Base-by-base conservation (phyloP, 2,113 vertebrate species). In the Spheniscus mendiculus region DNA sequence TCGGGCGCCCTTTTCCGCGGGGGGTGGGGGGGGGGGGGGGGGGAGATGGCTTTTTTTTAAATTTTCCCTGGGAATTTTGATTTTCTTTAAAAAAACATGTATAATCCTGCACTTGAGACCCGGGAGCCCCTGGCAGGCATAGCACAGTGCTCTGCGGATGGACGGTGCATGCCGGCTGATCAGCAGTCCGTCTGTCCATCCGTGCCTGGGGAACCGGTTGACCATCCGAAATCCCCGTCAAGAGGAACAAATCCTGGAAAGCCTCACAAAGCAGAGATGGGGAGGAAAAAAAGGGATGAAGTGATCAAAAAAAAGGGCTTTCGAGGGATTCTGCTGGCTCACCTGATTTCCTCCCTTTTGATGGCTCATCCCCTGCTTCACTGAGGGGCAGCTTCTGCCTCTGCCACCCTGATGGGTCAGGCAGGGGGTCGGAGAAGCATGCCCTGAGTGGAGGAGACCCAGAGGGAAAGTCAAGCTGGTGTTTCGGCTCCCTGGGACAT, bases 31-130 rank as follows among this genome's bases (percentile, higher is more conserved):
- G n/a, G n/a, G 95, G 72, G 52, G 59, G 47, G 40, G 58, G 47
- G 50, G 47, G 47, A 50, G 72, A 76, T 13, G 8, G 73, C 12
- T 67, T 88, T 70, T 83, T 70, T 40, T 56, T 70, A 30, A 22
- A 16, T 78, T 95, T 93, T 93, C 69, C 88, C 32, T 83, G 42
- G 91, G 83, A 96, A 90, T 97, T 95, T 92, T 88, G 15, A 69
- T 95, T 94, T 80, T 72, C 7, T 63, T 70, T 10, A 10, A 9
- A 16, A 55, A 79, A 67, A 29, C 23, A 27, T 0, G 11, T 45
- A 66, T 53, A 81, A 87, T 50, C 56, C 65, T 3, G 42, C 1
- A 3, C 29, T 74, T 1, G 8, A 87, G 72, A 77, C 26, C 47
- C 11, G 1, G 56, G 52, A 92, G 72, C 29, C 78, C 47, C 62